Evolutionary conservation across 2,888 invertebrate genomes (phyloP).

Genomic region (Paralinhomoeus sp.): DNA sequence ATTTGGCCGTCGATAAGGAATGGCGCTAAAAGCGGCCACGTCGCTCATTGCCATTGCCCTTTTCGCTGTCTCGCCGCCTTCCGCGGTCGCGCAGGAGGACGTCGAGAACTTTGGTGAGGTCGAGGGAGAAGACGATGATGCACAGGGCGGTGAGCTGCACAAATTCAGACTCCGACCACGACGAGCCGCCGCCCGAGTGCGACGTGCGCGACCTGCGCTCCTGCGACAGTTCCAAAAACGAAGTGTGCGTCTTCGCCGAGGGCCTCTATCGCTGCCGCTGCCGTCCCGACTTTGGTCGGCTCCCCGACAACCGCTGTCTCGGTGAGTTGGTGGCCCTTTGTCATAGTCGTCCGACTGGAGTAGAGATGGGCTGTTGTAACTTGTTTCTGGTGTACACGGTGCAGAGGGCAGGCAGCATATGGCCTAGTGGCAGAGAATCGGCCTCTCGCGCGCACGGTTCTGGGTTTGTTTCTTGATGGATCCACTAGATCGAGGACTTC

Average conservation of each 20-base stretch:
- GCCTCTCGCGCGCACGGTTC: no score
- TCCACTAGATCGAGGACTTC: no score
- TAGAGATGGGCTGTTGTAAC: no score
- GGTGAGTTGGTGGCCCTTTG: no score
- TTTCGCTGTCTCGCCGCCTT: neutral
- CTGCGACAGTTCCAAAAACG: conserved; percentile 19
- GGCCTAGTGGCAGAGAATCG: no score
- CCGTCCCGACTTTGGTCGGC: conserved; percentile 12
- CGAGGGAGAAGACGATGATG: conserved; percentile 12
- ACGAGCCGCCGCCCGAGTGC: conserved; percentile 19
- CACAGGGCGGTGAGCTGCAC: no score
- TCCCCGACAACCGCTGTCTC: conserved; percentile 20
- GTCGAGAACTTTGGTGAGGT: neutral
- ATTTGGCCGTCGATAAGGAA: no score
- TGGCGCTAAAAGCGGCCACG: conserved; percentile 1
- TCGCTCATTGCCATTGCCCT: neutral
- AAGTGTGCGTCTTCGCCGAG: conserved; percentile 23
- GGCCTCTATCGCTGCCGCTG: conserved; percentile 17
- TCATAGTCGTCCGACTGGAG: no score
- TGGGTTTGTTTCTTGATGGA: no score
- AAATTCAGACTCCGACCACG: no score
- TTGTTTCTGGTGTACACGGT: no score
- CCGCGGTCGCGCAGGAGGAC: conserved; percentile 1
- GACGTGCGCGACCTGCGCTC: conserved; percentile 25
- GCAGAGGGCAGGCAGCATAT: no score